phyloP scores from a whole-genome alignment of 2,113 vertebrate species.

The Hymenochirus boettgeri region DNA sequence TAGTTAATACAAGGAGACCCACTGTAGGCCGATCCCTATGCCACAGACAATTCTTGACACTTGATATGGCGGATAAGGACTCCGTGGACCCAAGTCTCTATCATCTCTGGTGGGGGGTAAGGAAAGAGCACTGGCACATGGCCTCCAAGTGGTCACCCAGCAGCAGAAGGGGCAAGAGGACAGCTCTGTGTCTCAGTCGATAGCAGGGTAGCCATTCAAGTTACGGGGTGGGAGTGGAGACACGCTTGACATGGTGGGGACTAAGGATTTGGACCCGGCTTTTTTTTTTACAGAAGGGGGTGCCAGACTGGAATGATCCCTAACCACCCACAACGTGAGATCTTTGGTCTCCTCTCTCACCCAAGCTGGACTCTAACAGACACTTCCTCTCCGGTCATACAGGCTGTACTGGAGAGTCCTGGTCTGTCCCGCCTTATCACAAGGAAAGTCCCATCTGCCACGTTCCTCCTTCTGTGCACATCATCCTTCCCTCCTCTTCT shows the following conservation, averaged over 20 bases:
- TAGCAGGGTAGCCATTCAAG: background rate
- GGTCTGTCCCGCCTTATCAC: constrained; percentile 35
- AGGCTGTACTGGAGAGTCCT: constrained; percentile 5
- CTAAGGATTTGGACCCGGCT: no score
- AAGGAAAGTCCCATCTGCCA: constrained; percentile 10
- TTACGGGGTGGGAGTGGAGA: background rate
- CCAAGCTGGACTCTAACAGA: no score
- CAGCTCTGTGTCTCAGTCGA: background rate
- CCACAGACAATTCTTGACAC: no score
- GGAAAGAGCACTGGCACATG: no score
- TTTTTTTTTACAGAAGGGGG: no score
- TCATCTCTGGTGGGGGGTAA: background rate
- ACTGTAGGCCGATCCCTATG: no score
- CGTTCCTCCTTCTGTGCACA: constrained; percentile 41
- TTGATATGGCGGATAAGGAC: background rate
- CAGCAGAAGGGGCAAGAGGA: background rate
- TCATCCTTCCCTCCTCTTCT: constrained; percentile 8
- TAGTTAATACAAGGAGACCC: no score
- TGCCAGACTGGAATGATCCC: no score
- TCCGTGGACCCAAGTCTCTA: constrained; percentile 1
- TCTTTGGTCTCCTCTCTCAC: no score
- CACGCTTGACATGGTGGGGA: background rate
- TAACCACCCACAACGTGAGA: no score
- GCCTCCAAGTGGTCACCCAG: background rate
- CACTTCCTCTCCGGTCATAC: background rate